Base-by-base conservation (phyloP, 2,113 vertebrate genomes). In the Trematomus loennbergii region DNA sequence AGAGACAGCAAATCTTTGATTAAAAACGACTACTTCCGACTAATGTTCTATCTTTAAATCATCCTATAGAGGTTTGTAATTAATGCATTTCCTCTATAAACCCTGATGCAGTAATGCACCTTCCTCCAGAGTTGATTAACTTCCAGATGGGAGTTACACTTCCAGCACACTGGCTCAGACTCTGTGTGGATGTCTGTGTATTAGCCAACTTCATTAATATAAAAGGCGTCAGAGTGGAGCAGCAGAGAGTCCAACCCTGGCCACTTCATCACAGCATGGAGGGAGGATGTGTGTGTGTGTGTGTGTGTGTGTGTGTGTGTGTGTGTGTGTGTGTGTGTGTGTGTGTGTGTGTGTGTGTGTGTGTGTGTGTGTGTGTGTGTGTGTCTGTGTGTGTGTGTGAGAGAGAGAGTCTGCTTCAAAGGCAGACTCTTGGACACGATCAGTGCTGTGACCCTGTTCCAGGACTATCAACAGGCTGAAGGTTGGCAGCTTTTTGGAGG, bases 391-490 rank as follows among this genome's bases (percentile, higher is more conserved):
- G 22, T 22, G 22, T 22, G 22, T 22, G 22, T 22, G 22, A 22
- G 22, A 22, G 29, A 2, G 25, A 25, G 67, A 58, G 88, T 11
- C 77, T 75, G 85, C 90, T 93, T 92, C 91, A 94, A 94, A 94
- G 89, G 90, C 81, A 91, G 75, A 85, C 87, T 89, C 91, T 93
- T 93, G 93, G 92, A 92, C 88, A 85, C 83, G 90, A 92, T 89
- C 87, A 87, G 85, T 57, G 75, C 68, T 83, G 89, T 89, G 90
- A 93, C 89, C 79, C 72, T 84, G 85, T 90, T 93, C 92, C 92
- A 94, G 89, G 78, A 82, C 88, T 43, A 94, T 94, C 90, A 91
- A 92, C 91, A 86, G 87, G 88, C 88, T 89, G 91, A 55, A 85
- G 87, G 83, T 84, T 93, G 91, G 89, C 89, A 91, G 87, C 82